Evolutionary conservation across 2,797 vertebrate genomes (phyloP).

Genomic region (Falco cherrug): DNA sequence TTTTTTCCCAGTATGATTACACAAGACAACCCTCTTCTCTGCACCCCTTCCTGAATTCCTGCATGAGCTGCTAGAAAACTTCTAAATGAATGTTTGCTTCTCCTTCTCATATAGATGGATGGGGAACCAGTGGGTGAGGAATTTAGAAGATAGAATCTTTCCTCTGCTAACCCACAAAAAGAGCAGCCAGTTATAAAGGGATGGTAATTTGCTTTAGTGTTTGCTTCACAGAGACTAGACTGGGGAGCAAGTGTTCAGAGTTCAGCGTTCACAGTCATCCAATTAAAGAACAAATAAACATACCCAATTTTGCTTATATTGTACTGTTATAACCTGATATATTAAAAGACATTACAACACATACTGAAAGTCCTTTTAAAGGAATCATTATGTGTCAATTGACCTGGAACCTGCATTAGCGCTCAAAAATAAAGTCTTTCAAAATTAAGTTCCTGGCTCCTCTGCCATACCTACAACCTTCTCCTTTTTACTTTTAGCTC

Average conservation of each 20-base stretch:
- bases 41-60: background rate
- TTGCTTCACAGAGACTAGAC: background rate
- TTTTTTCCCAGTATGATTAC: background rate
- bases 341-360: background rate
- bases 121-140: background rate
- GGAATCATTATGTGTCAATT: background rate
- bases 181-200: background rate
- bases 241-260: background rate
- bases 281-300: background rate
- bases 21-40: background rate
- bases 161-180: background rate
- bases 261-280: background rate
- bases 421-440: background rate
- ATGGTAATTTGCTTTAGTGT: background rate
- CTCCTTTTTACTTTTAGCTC: background rate
- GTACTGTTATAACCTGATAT: background rate
- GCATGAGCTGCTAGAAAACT: background rate
- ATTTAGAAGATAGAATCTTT: background rate
- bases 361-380: background rate
- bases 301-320: background rate
- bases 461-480: background rate
- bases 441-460: background rate
- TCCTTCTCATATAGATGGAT: background rate
- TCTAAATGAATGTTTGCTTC: background rate
- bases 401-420: background rate